phyloP scores from a whole-genome alignment of 2,888 invertebrate species.

The Plebejus anna region DNA sequence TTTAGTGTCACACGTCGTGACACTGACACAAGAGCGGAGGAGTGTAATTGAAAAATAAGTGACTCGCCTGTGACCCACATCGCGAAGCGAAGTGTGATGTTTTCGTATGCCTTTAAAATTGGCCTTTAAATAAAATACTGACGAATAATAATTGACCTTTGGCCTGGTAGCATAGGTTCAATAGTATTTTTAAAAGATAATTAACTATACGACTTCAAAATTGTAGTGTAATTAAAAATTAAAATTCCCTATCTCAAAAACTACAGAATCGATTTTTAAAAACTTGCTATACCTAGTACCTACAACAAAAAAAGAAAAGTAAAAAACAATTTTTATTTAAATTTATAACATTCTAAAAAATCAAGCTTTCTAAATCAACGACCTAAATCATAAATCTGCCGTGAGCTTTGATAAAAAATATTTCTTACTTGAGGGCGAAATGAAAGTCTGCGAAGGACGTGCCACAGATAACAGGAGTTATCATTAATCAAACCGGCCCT shows the following conservation, averaged over 20 bases:
- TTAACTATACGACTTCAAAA: too few relatives aligned
- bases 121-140: not conserved
- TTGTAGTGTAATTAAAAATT: too few relatives aligned
- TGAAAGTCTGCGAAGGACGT: not conserved
- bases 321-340: too few relatives aligned
- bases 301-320: too few relatives aligned
- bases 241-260: too few relatives aligned
- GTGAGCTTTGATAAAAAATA: not conserved
- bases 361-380: too few relatives aligned
- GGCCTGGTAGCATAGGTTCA: too few relatives aligned
- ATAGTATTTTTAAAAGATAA: too few relatives aligned
- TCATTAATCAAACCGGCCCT: constrained; percentile 15
- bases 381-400: not conserved
- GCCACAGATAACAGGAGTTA: constrained; percentile 15
- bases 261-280: too few relatives aligned
- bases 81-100: not conserved
- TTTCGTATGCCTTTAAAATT: not conserved
- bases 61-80: not conserved
- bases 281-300: too few relatives aligned
- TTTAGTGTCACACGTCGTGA: constrained; percentile 3
- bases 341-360: too few relatives aligned
- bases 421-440: not conserved
- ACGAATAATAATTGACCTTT: too few relatives aligned
- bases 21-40: not conserved
- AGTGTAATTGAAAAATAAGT: constrained; percentile 11